phyloP scores from a whole-genome alignment of 2,888 invertebrate genomes.

The Hesperia comma region DNA sequence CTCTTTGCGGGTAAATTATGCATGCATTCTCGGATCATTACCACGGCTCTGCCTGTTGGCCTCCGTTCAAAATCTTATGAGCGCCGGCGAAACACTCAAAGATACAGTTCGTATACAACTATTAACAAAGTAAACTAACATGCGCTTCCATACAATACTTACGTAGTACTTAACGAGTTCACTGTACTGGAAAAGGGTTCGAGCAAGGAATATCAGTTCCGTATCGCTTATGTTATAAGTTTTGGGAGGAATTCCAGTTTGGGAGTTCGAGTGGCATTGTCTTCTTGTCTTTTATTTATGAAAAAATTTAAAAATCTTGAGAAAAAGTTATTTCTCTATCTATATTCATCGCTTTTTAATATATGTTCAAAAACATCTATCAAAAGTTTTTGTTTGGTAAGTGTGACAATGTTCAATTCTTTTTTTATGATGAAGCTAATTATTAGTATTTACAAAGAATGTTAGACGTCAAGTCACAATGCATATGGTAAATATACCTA shows the following conservation, averaged over 20 bases:
- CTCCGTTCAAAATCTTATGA: conserved; percentile 70
- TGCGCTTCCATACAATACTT: conserved; percentile 12
- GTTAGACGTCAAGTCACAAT: too few species aligned
- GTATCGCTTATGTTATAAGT: conserved; percentile 17
- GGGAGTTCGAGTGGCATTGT: not conserved
- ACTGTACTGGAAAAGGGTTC: conserved; percentile 13
- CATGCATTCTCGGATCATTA: conserved; percentile 83
- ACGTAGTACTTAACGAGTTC: conserved; percentile 10
- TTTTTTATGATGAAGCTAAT: too few species aligned
- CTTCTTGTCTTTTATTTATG: not conserved
- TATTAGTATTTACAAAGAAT: too few species aligned
- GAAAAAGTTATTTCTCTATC: too few species aligned
- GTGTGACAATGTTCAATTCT: too few species aligned
- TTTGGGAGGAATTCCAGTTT: conserved; percentile 1
- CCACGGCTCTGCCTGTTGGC: conserved; percentile 65
- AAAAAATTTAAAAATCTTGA: too few species aligned
- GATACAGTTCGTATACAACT: conserved; percentile 38
- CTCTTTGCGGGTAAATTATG: conserved; percentile 82
- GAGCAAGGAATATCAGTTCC: conserved; percentile 8
- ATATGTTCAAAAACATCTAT: too few species aligned
- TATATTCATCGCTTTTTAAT: too few species aligned
- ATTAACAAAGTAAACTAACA: conserved; percentile 22
- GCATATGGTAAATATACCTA: too few species aligned
- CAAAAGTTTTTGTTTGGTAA: too few species aligned
- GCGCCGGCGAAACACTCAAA: conserved; percentile 56